Conservation (phyloP, 2,888 invertebrate species). For the Campopleginae sp. region DNA sequence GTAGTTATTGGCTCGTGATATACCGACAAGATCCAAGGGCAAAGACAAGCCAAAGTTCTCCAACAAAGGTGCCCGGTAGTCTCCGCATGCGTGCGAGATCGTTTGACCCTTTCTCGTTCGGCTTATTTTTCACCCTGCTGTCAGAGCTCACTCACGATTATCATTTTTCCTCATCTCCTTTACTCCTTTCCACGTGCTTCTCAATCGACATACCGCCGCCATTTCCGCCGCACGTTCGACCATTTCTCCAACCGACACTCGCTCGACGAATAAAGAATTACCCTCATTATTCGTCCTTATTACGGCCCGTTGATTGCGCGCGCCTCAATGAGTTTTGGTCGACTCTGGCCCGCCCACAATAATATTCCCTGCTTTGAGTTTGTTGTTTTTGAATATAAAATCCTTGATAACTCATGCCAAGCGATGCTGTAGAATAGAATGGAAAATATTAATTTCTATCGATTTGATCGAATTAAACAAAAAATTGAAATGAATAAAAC, state of each 20-base stretch:
- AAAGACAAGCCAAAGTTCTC: conserved; percentile 24
- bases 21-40: neutral
- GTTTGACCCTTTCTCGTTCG: conserved; percentile 73
- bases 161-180: conserved; percentile 63
- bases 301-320: conserved; percentile 76
- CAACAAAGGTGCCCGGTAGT: conserved; percentile 71
- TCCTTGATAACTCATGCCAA: neutral
- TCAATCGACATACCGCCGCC: conserved; percentile 14
- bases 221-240: conserved; percentile 24
- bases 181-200: conserved; percentile 11
- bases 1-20: conserved; percentile 1
- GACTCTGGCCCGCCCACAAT: conserved; percentile 53
- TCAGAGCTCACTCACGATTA: conserved; percentile 72
- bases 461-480: too few relatives aligned
- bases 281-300: conserved; percentile 78
- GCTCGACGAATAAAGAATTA: conserved; percentile 73
- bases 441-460: too few relatives aligned
- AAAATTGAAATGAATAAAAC: too few relatives aligned
- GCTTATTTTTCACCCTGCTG: conserved; percentile 79
- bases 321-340: conserved; percentile 48
- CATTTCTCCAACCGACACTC: conserved; percentile 46
- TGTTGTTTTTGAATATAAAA: neutral
- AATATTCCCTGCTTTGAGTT: neutral
- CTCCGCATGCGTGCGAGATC: conserved; percentile 66
- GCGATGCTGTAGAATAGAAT: too few relatives aligned